Conservation (phyloP, 1,140 invertebrate genomes). For the Eriosoma lanigerum region DNA sequence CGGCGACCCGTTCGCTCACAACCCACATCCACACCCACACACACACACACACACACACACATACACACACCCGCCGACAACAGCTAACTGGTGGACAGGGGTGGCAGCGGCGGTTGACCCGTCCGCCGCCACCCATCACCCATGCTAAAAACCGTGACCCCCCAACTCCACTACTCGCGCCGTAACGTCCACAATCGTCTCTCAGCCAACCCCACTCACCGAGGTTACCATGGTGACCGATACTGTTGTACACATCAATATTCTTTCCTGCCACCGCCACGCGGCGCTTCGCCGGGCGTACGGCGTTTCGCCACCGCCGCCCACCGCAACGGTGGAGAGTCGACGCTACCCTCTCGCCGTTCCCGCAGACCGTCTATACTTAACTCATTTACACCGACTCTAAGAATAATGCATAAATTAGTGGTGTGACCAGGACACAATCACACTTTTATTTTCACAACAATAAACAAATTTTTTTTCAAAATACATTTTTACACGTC, state of each 20-base stretch:
- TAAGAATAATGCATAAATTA: slow-evolving; percentile 45
- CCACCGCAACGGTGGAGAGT: slow-evolving; percentile 1
- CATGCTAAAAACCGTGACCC: background rate
- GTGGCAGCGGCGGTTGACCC: slow-evolving; percentile 8
- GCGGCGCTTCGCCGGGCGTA: slow-evolving; percentile 25
- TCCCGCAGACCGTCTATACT: background rate
- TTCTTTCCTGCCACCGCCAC: slow-evolving; percentile 41
- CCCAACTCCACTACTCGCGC: background rate
- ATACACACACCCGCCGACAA: background rate
- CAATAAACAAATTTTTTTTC: no score
- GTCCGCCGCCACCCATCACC: background rate
- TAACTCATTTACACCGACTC: background rate
- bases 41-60: no score
- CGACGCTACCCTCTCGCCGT: background rate
- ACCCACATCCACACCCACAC: background rate
- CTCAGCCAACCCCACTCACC: background rate
- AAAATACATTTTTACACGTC: no score
- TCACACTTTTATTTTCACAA: no score
- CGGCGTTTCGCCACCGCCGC: background rate
- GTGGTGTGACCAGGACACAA: background rate
- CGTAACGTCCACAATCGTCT: background rate
- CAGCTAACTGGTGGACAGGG: background rate
- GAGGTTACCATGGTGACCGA: slow-evolving; percentile 36
- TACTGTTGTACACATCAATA: slow-evolving; percentile 49
- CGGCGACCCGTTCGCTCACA: background rate